Evolutionary conservation across 2,888 invertebrate species (phyloP).

Genomic region (Cryptocephalus moraei): DNA sequence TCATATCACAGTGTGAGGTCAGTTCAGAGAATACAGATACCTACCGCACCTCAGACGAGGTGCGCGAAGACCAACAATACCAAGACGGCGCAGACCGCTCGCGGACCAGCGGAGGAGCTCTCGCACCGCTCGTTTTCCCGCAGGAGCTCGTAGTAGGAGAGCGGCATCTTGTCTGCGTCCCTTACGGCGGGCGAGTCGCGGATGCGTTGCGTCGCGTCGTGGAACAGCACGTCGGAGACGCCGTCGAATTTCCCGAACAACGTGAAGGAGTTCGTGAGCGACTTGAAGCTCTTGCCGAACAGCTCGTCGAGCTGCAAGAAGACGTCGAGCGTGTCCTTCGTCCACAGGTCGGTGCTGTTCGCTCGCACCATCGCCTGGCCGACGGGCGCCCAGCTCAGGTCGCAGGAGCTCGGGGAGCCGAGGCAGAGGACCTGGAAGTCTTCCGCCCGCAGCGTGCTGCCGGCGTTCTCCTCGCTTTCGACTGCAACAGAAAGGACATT

Average conservation of each 20-base stretch:
- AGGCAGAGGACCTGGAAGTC: slow-evolving; percentile 51
- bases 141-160: slow-evolving; percentile 19
- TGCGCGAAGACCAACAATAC: no score
- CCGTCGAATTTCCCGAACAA: slow-evolving; percentile 62
- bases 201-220: slow-evolving; percentile 41
- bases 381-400: slow-evolving; percentile 56
- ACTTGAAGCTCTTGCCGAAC: slow-evolving; percentile 53
- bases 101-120: no score
- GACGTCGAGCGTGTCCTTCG: slow-evolving; percentile 59
- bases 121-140: not conserved
- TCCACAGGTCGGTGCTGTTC: slow-evolving; percentile 45
- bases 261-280: slow-evolving; percentile 52
- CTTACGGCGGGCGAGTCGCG: slow-evolving; percentile 27
- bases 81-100: no score
- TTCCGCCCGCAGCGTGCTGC: slow-evolving; percentile 23
- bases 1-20: no score
- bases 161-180: slow-evolving; percentile 27
- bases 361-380: slow-evolving; percentile 57
- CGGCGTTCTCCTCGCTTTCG: slow-evolving; percentile 35
- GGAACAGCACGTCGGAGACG: slow-evolving; percentile 54
- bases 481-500: slow-evolving; percentile 25
- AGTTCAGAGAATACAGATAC: no score
- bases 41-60: no score
- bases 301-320: slow-evolving; percentile 58
- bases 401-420: slow-evolving; percentile 42